phyloP scores from a whole-genome alignment of 2,113 vertebrate species.

The Psammodynastes pulverulentus region DNA sequence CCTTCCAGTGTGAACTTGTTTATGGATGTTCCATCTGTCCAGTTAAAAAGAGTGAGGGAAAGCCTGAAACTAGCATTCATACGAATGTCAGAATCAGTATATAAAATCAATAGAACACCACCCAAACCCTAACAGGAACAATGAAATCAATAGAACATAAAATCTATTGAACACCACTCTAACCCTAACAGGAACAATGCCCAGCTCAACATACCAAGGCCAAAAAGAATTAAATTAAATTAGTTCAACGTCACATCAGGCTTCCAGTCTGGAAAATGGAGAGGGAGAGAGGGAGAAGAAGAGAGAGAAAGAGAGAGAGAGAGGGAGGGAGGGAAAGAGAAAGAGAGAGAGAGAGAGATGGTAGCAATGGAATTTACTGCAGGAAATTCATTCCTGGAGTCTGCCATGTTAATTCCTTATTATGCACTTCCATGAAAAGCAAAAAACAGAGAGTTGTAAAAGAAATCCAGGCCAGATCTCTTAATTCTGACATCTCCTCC shows the following conservation, averaged over 20 bases:
- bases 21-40: neutral
- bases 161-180: no score
- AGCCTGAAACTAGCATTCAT: neutral
- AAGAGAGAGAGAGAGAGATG: neutral
- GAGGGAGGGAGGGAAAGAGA: no score
- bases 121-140: no score
- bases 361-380: neutral
- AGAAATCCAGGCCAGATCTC: neutral
- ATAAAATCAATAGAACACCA: neutral
- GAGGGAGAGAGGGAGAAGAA: no score
- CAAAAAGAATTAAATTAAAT: neutral
- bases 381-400: neutral
- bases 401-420: neutral
- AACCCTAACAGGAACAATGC: neutral
- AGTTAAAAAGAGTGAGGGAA: neutral
- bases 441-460: conserved; percentile 5
- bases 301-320: no score
- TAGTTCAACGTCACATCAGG: neutral
- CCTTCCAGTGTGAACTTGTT: neutral
- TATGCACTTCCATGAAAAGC: neutral
- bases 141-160: neutral
- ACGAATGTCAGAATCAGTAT: neutral
- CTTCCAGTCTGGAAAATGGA: neutral
- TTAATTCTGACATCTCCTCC: conserved; percentile 21
- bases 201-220: neutral